Conservation (phyloP, 2,113 vertebrate species). For the Nesogale talazaci region DNA sequence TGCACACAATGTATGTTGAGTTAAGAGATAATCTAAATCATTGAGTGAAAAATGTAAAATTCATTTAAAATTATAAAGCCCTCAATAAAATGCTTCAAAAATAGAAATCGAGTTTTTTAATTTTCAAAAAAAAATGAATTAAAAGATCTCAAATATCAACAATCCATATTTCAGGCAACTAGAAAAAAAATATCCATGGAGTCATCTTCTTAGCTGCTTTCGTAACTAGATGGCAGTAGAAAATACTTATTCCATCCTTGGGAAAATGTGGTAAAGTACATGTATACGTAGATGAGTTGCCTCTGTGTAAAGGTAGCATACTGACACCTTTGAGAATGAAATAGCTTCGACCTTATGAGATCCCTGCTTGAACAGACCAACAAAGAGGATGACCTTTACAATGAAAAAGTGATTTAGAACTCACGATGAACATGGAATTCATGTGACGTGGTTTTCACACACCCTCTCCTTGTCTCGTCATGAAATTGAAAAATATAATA, state of each 20-base stretch:
- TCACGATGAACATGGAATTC: no score
- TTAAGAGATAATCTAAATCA: background rate
- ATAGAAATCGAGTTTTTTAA: no score
- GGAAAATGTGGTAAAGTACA: background rate
- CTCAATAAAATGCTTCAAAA: no score
- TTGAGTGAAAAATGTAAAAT: background rate
- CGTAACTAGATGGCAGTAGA: background rate
- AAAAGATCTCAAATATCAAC: constrained; percentile 9
- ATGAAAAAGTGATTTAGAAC: no score
- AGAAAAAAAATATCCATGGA: background rate
- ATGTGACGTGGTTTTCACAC: no score
- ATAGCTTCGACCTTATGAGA: no score
- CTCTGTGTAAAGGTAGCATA: background rate
- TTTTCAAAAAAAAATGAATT: no score
- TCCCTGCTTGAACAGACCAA: no score
- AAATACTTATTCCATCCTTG: background rate
- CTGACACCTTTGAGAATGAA: background rate
- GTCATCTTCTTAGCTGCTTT: background rate
- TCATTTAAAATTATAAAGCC: no score
- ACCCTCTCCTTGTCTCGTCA: no score
- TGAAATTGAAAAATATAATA: no score
- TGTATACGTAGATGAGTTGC: background rate
- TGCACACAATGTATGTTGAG: background rate
- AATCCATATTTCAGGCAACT: background rate
- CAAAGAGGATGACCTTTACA: no score